Evolutionary conservation across 2,888 invertebrate genomes (phyloP), one percentile per base, ranked within the genome.

Genomic region (Shargacucullia verbasci): DNA sequence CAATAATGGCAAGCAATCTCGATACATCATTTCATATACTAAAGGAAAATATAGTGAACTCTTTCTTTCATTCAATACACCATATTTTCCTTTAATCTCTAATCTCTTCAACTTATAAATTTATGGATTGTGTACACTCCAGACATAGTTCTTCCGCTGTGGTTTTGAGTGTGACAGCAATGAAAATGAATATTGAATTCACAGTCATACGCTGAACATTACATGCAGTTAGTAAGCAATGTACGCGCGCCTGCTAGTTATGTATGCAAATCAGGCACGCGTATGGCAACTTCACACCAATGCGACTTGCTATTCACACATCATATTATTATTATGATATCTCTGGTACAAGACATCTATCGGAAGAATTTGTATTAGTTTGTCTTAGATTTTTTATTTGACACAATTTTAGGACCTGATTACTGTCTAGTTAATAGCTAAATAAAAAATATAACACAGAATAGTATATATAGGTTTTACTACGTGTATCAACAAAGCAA

Each of bases 231-330:
- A 75, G 80, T 79, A 82, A 59, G 74, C 80, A 69, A 63, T 52
- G 67, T 76, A 73, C 76, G 82, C 71, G 67, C 67, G 70, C 68
- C 68, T 73, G 74, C 73, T 76, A 75, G 78, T 86, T 84, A 81
- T 70, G 84, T 80, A 87, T 87, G 85, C 84, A 85, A 86, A 87
- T 83, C 82, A 82, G 75, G 79, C 66, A 72, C 77, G 69, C 73
- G 78, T 78, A 78, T 78, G 76, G 77, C 62, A 74, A 78, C 79
- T 78, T 73, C 72, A 65, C 62, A 52, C 46, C 55, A 49, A 44
- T 63, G 39, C 15, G 59, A 58, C 57, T 69, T 68, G 76, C 71
- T 71, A 77, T 77, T 80, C 78, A 74, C 73, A 73, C 70, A 67
- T 78, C 70, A 70, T 70, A 20, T 2, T 70, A 20, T 2, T 70